Evolutionary conservation across 2,888 invertebrate species (phyloP), one percentile per base, ranked within the genome.

Genomic region (Ormyrus thymus): DNA sequence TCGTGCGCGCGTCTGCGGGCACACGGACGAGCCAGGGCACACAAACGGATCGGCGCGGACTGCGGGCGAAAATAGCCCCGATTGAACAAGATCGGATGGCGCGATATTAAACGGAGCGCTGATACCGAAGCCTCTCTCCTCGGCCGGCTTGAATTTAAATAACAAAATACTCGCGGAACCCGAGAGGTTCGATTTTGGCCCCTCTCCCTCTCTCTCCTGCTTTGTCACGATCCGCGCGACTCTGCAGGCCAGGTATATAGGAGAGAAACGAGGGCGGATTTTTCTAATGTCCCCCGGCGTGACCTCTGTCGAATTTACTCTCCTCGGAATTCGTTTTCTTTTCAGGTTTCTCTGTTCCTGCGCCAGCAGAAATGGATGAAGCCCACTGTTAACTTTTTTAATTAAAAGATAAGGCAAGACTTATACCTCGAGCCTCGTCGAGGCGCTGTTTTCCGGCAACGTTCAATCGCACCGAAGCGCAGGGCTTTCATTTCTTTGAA

Each of bases 101-200:
- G 53, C 46, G 76, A 76, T 76, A 76, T 70, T 45, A 11, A 70
- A 64, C 58, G 61, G 68, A 64, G 64, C 55, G 43, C 58, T 51
- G 43, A 45, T 66, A 48, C 7, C 58, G 66, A 48, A 9, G n/a
- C n/a, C 53, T 56, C 53, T 56, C 29, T 29, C 29, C 29, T 29
- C 29, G 29, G 4, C 29, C 4, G 29, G n/a, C 29, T 29, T 29
- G 29, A 55, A 73, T 73, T 73, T 73, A 58, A 73, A 73, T 73
- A 73, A 73, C 73, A 64, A 73, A 73, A 29, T 71, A 29, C 43
- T 51, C 53, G 43, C 61, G 72, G 43, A 53, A 55, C 50, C 15
- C 50, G 53, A 11, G 48, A 58, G 9, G 13, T 48, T 29, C 29
- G 29, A 29, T 29, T 29, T 29, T 29, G 29, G 29, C 4, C 48